Evolutionary conservation across 35 echinoderm and acorn worm species (phyloP), one percentile per base, ranked within the genome.

Genomic region (Chiridota heheva): DNA sequence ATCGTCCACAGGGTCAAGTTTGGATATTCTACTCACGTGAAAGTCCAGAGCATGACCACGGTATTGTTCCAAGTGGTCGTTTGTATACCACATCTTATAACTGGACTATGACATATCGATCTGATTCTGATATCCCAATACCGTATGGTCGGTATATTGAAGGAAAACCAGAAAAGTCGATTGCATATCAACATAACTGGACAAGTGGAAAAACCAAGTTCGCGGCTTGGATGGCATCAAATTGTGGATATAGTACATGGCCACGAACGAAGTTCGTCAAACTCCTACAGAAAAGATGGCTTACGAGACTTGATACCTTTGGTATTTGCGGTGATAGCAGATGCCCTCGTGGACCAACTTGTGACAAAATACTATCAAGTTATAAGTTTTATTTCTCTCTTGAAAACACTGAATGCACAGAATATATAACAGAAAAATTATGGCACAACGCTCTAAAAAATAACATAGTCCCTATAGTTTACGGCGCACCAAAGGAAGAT

Each of bases 401-500:
- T 13, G 86, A 89, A 44, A 89, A 89, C 39, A 72, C 77, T 18
- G 16, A 44, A 26, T 89, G 86, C 16, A 81, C 12, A 36, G 65
- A 89, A 57, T 89, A 89, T 36, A 81, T 89, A 2, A 83, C 86
- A 44, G 86, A 89, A 37, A 89, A 89, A 66, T 81, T 89, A 4
- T 89, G 86, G 86, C 76, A 51, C 31, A 89, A 89, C 40, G 86
- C 86, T 47, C 55, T 83, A 20, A 36, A 41, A 27, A 56, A 82
- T 24, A 69, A 78, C 22, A 46, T 55, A 12, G 78, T 82, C 2
- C 78, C 78, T 24, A 68, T 82, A 39, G 78, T 82, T 17, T 82
- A 31, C 22, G 78, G 78, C 18, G 60, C 78, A 5, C 0, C 37
- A 0, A 82, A 44, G 38, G 39, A 64, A 46, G 78, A 82, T 24